phyloP scores from a whole-genome alignment of 2,888 invertebrate species.

The Spodoptera exigua region DNA sequence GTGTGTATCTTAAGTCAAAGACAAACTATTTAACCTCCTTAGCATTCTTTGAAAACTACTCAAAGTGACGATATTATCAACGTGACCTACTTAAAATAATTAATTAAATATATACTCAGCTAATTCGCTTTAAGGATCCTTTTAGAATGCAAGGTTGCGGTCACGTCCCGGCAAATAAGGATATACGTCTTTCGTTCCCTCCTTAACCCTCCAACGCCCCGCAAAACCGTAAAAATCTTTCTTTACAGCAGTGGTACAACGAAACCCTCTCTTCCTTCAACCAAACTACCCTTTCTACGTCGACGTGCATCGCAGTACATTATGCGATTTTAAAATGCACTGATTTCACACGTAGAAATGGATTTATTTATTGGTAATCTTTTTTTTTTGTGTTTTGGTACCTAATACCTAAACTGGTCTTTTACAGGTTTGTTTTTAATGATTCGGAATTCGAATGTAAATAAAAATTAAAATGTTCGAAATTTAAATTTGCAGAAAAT shows the following conservation, averaged over 20 bases:
- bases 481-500: too few species aligned
- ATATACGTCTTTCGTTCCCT: slow-evolving; percentile 69
- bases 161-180: slow-evolving; percentile 82
- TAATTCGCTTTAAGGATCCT: slow-evolving; percentile 66
- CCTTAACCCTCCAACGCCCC: slow-evolving; percentile 38
- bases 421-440: slow-evolving; percentile 18
- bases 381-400: slow-evolving; percentile 24
- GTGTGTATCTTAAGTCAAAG: too few species aligned
- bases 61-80: slow-evolving; percentile 12
- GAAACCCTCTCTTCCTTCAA: slow-evolving; percentile 79
- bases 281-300: slow-evolving; percentile 70
- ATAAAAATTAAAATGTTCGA: too few species aligned
- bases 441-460: slow-evolving; percentile 11
- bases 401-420: slow-evolving; percentile 20
- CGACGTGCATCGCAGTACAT: slow-evolving; percentile 64
- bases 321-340: slow-evolving; percentile 69
- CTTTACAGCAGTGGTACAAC: slow-evolving; percentile 81
- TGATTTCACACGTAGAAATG: slow-evolving; percentile 58
- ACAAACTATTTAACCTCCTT: too few species aligned
- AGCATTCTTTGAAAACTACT: too few species aligned
- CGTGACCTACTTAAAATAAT: slow-evolving; percentile 46
- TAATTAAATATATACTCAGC: slow-evolving; percentile 53
- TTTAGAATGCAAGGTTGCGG: slow-evolving; percentile 77
- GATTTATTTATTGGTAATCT: slow-evolving; percentile 36
- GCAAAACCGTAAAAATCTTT: slow-evolving; percentile 82